A percentile compares a stretch with the other conserved stretches of the same genome.
phyloP scores from a whole-genome alignment of 2,888 invertebrate species.

The Unio delphinus region DNA sequence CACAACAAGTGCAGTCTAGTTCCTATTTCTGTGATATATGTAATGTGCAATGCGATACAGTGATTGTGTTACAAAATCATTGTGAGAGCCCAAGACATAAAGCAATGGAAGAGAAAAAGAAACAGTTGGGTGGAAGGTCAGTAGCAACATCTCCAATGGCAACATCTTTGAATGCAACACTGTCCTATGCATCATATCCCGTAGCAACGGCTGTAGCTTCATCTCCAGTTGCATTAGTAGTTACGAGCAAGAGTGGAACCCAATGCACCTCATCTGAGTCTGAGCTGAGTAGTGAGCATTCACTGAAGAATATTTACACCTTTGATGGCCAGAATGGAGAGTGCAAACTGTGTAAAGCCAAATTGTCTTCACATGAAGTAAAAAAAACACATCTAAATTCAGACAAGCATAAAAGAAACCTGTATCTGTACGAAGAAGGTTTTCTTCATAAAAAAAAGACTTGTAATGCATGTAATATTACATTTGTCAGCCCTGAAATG shows the following conservation, averaged over 20 bases:
- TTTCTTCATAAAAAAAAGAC: conserved; percentile 5
- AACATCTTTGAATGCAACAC: too few species aligned
- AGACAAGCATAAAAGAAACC: conserved; percentile 22
- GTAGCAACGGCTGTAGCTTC: too few species aligned
- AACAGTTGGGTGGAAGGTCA: not conserved
- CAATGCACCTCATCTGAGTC: too few species aligned
- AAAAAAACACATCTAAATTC: conserved; percentile 33
- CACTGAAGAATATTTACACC: conserved; percentile 5
- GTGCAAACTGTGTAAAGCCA: conserved; percentile 30
- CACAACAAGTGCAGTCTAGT: conserved; percentile 7
- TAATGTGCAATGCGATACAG: conserved; percentile 29
- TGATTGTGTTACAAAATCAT: conserved; percentile 23
- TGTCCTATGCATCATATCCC: too few species aligned
- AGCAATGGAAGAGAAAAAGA: conserved; percentile 26
- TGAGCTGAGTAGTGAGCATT: too few species aligned
- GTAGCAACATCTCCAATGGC: too few species aligned
- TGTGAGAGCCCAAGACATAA: conserved; percentile 34
- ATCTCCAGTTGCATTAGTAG: too few species aligned
- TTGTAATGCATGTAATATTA: conserved; percentile 20
- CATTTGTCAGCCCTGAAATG: conserved; percentile 33
- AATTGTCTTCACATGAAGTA: conserved; percentile 24
- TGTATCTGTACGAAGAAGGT: conserved; percentile 2
- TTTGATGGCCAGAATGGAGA: conserved; percentile 18
- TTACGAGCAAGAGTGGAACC: too few species aligned
- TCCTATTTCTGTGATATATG: conserved; percentile 27